Evolutionary conservation across 2,888 invertebrate species (phyloP).

Genomic region (Rhodophaea formosa): DNA sequence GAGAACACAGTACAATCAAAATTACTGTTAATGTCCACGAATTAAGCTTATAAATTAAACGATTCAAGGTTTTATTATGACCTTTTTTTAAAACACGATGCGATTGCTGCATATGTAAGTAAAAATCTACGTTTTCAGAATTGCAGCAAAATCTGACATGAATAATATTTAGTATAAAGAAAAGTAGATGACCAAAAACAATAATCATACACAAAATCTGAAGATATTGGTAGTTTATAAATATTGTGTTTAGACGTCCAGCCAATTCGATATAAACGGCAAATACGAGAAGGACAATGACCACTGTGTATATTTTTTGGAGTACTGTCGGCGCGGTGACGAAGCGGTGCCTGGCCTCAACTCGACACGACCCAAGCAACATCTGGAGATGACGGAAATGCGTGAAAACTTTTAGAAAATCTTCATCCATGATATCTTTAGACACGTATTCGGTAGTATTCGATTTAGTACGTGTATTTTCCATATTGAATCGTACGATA

Average conservation of each 20-base stretch:
- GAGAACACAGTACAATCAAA: not conserved
- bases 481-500: not conserved
- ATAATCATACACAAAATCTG: not conserved
- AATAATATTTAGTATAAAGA: conserved; percentile 17
- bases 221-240: not conserved
- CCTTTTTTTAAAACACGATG: conserved; percentile 23
- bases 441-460: not conserved
- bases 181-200: conserved; percentile 1
- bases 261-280: not conserved
- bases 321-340: conserved; percentile 17
- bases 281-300: not conserved
- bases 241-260: not conserved
- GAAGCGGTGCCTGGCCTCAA: not conserved
- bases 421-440: not conserved
- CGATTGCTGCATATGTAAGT: conserved; percentile 20
- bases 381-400: not conserved
- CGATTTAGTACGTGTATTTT: not conserved
- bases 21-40: not conserved
- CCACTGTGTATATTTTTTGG: conserved; percentile 22
- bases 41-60: not conserved
- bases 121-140: conserved; percentile 15
- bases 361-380: not conserved
- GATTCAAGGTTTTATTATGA: conserved; percentile 4
- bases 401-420: not conserved
- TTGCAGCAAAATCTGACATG: conserved; percentile 21